phyloP scores from a whole-genome alignment of 1,140 invertebrate species.

The Patella vulgata region DNA sequence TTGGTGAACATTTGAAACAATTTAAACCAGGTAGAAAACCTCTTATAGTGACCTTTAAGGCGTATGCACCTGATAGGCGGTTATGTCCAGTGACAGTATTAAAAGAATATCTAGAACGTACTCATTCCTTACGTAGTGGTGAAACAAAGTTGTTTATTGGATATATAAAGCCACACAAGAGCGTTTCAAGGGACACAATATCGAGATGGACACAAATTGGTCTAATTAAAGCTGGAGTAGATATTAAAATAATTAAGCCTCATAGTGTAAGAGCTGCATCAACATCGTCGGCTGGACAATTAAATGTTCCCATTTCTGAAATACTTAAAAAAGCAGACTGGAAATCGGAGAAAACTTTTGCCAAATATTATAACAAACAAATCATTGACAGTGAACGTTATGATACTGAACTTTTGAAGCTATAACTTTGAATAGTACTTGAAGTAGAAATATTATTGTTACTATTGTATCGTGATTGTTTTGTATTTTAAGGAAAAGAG shows the following conservation, averaged over 20 bases:
- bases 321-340: too few relatives aligned
- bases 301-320: too few relatives aligned
- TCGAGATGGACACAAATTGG: conserved; percentile 23
- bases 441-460: too few relatives aligned
- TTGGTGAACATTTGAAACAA: conserved; percentile 17
- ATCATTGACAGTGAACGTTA: too few relatives aligned
- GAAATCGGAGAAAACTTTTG: too few relatives aligned
- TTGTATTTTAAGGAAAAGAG: too few relatives aligned
- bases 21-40: conserved; percentile 13
- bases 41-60: background rate
- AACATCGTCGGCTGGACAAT: too few relatives aligned
- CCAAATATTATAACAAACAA: too few relatives aligned
- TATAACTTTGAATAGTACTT: too few relatives aligned
- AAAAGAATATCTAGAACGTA: conserved; percentile 14
- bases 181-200: conserved; percentile 5
- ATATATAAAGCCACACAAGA: conserved; percentile 15
- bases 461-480: too few relatives aligned
- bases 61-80: background rate
- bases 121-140: background rate
- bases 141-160: conserved; percentile 10
- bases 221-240: conserved; percentile 15
- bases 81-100: conserved; percentile 12
- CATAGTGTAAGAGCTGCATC: conserved; percentile 23
- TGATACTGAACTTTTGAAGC: too few relatives aligned
- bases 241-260: conserved; percentile 11